Evolutionary conservation across 2,797 vertebrate genomes (phyloP).

Genomic region (Erethizon dorsatum): DNA sequence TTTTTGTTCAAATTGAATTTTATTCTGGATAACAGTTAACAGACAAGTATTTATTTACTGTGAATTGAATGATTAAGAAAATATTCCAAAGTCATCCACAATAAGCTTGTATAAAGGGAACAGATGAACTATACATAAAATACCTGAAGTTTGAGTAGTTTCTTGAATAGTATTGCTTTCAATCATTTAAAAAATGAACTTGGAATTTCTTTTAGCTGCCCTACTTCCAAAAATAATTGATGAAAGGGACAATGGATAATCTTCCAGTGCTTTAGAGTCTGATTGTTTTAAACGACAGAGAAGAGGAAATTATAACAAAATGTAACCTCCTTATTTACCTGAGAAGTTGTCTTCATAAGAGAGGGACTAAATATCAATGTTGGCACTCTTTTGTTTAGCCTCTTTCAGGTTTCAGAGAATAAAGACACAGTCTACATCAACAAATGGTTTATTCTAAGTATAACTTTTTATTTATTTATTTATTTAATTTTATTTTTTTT

Average conservation of each 20-base stretch:
- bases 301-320: constrained; percentile 21
- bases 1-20: neutral
- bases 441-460: neutral
- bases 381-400: neutral
- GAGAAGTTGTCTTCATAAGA: neutral
- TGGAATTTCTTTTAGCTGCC: constrained; percentile 7
- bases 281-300: neutral
- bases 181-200: constrained; percentile 44
- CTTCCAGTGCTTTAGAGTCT: neutral
- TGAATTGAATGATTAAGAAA: constrained; percentile 40
- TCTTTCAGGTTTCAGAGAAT: neutral
- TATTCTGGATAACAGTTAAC: neutral
- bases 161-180: neutral
- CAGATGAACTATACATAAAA: neutral
- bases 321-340: neutral
- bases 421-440: neutral
- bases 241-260: neutral
- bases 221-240: neutral
- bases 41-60: neutral
- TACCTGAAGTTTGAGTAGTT: neutral
- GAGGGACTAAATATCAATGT: neutral
- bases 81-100: neutral
- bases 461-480: neutral
- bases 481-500: no score
- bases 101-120: neutral